These are phyloP conservation scores for Naja naja DNA, from an alignment of 2,113 vertebrate species.

Conservation along the genomic window DNA sequence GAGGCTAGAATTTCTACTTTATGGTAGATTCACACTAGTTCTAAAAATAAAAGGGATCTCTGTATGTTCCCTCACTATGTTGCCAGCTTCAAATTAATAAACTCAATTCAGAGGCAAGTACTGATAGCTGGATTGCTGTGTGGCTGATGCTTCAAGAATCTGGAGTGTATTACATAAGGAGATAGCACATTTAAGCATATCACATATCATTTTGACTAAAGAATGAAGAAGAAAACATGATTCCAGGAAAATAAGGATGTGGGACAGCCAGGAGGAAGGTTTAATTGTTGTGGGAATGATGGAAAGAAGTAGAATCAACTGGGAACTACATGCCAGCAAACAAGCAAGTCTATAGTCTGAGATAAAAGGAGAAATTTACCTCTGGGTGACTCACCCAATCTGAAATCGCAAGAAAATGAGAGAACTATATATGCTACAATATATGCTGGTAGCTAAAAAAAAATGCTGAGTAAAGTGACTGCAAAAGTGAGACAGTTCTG, in stretches of 20 bases:
- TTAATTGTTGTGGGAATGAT: neutral
- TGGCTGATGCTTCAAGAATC: neutral
- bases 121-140: neutral
- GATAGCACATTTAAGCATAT: neutral
- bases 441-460: neutral
- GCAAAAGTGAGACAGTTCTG: neutral
- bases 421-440: neutral
- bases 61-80: neutral
- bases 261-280: neutral
- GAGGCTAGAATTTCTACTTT: neutral
- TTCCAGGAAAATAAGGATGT: neutral
- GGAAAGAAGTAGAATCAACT: neutral
- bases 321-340: neutral
- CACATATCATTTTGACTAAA: neutral
- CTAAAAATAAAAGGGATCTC: neutral
- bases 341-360: neutral
- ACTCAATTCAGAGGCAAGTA: neutral
- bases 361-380: neutral
- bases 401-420: neutral
- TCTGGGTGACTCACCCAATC: neutral
- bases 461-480: neutral
- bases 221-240: neutral
- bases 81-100: neutral
- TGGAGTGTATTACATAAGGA: neutral
- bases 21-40: neutral